Evolutionary conservation across 2,888 invertebrate species (phyloP).

Genomic region (Ormyrus labotus): DNA sequence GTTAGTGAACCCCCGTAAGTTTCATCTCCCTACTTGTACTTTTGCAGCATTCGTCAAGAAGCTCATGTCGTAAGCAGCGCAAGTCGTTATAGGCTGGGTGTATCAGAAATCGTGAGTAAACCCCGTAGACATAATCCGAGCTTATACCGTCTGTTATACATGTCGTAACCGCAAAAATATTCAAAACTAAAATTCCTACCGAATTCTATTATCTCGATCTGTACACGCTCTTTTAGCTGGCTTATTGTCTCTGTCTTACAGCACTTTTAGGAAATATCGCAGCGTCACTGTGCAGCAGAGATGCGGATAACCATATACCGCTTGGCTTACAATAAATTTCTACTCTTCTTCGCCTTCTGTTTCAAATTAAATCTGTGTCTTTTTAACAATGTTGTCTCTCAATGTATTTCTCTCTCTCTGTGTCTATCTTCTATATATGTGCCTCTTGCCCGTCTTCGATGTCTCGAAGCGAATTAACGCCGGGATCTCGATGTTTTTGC

Average conservation of each 20-base stretch:
- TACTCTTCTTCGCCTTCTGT: neutral
- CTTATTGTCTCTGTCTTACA: constrained; percentile 41
- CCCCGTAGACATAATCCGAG: constrained; percentile 61
- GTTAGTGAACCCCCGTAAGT: constrained; percentile 55
- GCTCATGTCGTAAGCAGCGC: constrained; percentile 80
- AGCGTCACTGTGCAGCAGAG: constrained; percentile 66
- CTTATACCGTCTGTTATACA: constrained; percentile 6
- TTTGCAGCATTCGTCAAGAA: constrained; percentile 89
- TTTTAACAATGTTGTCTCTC: too few relatives aligned
- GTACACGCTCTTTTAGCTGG: neutral
- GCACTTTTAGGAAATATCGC: constrained; percentile 65
- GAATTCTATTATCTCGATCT: too few relatives aligned
- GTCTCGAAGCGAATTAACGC: too few relatives aligned
- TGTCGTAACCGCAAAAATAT: too few relatives aligned
- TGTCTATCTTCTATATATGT: too few relatives aligned
- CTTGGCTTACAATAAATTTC: constrained; percentile 30
- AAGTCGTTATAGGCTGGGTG: constrained; percentile 60
- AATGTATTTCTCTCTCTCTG: too few relatives aligned
- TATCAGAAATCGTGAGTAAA: constrained; percentile 70
- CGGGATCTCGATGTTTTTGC: constrained; percentile 54
- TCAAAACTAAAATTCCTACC: too few relatives aligned
- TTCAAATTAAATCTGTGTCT: neutral
- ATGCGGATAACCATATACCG: constrained; percentile 64
- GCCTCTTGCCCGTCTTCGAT: too few relatives aligned
- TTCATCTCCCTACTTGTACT: constrained; percentile 71